Evolutionary conservation across 2,888 invertebrate species (phyloP).

Genomic region (Protophormia terraenovae): DNA sequence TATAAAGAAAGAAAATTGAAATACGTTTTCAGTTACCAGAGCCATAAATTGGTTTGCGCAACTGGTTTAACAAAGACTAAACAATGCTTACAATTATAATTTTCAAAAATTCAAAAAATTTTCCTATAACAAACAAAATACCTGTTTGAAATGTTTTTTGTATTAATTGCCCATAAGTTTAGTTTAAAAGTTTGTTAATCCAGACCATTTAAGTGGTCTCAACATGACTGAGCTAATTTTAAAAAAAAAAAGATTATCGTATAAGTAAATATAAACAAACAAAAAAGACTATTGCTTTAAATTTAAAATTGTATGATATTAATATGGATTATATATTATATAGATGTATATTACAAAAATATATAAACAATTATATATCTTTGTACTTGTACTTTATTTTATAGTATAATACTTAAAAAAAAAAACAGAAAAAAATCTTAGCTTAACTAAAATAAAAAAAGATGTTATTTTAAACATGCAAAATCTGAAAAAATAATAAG

Average conservation of each 20-base stretch:
- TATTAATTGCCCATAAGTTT: no score
- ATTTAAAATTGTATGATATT: slow-evolving; percentile 60
- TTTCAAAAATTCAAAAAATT: no score
- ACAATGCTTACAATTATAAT: no score
- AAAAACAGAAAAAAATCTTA: slow-evolving; percentile 29
- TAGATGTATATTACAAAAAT: not conserved
- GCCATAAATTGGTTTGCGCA: slow-evolving; percentile 41
- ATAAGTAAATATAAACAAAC: slow-evolving; percentile 49
- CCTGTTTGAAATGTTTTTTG: no score
- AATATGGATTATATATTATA: slow-evolving; percentile 42
- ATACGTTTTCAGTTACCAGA: slow-evolving; percentile 39
- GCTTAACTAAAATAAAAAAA: slow-evolving; percentile 52
- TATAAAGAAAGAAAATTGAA: slow-evolving; percentile 42
- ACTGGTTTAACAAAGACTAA: slow-evolving; percentile 22
- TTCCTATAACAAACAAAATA: no score
- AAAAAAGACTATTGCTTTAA: slow-evolving; percentile 64
- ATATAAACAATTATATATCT: slow-evolving; percentile 15
- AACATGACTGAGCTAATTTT: slow-evolving; percentile 53
- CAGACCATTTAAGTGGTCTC: slow-evolving; percentile 29
- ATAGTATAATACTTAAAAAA: slow-evolving; percentile 40
- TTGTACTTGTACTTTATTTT: slow-evolving; percentile 43
- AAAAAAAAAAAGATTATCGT: slow-evolving; percentile 57
- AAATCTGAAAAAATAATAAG: not conserved
- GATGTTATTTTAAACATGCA: slow-evolving; percentile 48
- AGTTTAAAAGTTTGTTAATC: slow-evolving; percentile 33